These are phyloP conservation scores for Orestias chungarensis DNA, from an alignment of 2,797 vertebrate genomes.

Conservation along the genomic window DNA sequence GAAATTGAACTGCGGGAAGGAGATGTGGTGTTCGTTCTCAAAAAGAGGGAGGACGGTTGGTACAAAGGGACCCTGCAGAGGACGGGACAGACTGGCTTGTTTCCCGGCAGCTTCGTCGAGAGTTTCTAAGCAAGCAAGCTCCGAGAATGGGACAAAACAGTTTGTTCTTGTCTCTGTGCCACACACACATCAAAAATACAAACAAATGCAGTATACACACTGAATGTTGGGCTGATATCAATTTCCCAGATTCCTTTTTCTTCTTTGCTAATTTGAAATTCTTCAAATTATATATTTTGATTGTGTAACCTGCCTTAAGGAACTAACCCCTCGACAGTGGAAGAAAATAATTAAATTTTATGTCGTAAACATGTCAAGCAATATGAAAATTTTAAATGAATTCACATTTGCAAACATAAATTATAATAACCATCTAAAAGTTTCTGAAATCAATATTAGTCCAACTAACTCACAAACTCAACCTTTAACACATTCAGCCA, in stretches of 20 bases:
- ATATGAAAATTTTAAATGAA: conserved; percentile 11
- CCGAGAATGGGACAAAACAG: conserved; percentile 37
- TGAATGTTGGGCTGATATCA: conserved; percentile 40
- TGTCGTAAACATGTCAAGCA: conserved; percentile 1
- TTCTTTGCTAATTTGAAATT: conserved; percentile 9
- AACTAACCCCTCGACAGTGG: neutral
- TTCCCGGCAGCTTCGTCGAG: conserved; percentile 98
- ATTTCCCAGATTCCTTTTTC: conserved; percentile 32
- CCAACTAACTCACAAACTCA: conserved; percentile 25
- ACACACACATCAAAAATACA: conserved; percentile 26
- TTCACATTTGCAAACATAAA: conserved; percentile 18
- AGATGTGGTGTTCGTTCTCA: conserved; percentile 97
- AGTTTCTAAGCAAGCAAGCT: conserved; percentile 90
- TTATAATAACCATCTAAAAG: neutral
- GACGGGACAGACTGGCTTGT: conserved; percentile 95
- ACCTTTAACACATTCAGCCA: neutral
- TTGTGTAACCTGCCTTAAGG: conserved; percentile 33
- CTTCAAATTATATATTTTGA: neutral
- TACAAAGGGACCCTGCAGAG: conserved; percentile 98
- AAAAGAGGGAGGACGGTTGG: conserved; percentile 98
- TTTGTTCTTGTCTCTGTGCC: conserved; percentile 43
- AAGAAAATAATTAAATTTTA: neutral
- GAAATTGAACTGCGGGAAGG: conserved; percentile 98
- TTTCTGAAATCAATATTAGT: conserved; percentile 42
- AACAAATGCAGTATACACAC: conserved; percentile 11